Evolutionary conservation across 2,888 invertebrate species (phyloP).

Genomic region (Drosophila kanekoi): DNA sequence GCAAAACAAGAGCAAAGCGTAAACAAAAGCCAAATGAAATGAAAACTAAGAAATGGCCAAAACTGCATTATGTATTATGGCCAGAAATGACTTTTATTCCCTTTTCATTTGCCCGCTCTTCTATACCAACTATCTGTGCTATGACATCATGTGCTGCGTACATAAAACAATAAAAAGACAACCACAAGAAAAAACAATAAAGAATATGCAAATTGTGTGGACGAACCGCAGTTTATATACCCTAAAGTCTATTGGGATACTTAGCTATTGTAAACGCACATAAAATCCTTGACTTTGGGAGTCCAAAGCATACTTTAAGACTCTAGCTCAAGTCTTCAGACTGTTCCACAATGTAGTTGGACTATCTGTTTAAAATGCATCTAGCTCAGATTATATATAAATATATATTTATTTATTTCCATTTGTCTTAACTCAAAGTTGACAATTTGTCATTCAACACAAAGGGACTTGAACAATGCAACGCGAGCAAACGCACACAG

Average conservation of each 20-base stretch:
- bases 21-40: conserved; percentile 31
- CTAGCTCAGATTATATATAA: not conserved
- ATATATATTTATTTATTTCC: not conserved
- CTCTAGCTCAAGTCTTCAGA: no score
- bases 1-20: conserved; percentile 34
- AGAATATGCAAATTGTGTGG: conserved; percentile 2
- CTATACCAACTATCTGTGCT: conserved; percentile 5
- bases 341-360: not conserved
- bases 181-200: conserved; percentile 18
- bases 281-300: no score
- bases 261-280: not conserved
- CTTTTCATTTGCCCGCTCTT: conserved; percentile 17
- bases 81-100: conserved; percentile 36
- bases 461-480: not conserved
- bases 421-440: not conserved
- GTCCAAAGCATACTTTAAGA: no score
- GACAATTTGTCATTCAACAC: not conserved
- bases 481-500: not conserved
- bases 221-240: conserved; percentile 14
- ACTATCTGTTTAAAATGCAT: not conserved
- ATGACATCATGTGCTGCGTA: conserved; percentile 53
- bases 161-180: conserved; percentile 14
- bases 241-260: not conserved
- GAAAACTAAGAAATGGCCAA: conserved; percentile 38
- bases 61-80: conserved; percentile 49